Evolutionary conservation across 2,888 invertebrate genomes (phyloP).

Genomic region (Byasa hedistus): DNA sequence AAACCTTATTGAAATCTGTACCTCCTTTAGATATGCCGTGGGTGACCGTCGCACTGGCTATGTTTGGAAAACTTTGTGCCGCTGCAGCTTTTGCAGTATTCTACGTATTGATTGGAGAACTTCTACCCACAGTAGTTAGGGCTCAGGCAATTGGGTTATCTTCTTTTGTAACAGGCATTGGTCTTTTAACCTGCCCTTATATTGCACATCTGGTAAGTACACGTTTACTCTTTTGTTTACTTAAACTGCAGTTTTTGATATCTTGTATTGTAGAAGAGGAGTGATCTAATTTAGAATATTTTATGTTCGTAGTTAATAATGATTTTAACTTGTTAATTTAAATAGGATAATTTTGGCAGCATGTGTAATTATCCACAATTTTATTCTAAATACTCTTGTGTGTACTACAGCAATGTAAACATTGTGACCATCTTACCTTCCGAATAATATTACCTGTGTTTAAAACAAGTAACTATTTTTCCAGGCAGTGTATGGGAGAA

Average conservation of each 20-base stretch:
- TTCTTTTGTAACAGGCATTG: slow-evolving; percentile 82
- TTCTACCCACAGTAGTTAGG: slow-evolving; percentile 83
- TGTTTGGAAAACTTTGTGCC: slow-evolving; percentile 84
- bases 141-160: slow-evolving; percentile 84
- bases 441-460: background rate
- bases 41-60: slow-evolving; percentile 82
- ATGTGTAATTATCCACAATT: too few species aligned
- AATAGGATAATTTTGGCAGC: too few species aligned
- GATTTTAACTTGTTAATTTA: too few species aligned
- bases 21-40: slow-evolving; percentile 75
- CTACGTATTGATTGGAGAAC: slow-evolving; percentile 84
- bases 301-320: too few species aligned
- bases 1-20: too few species aligned
- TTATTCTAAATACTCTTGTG: too few species aligned
- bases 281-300: too few species aligned
- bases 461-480: background rate
- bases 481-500: slow-evolving; percentile 79
- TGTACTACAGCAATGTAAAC: too few species aligned
- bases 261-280: too few species aligned
- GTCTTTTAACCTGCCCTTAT: slow-evolving; percentile 82
- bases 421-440: too few species aligned
- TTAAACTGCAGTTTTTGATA: background rate
- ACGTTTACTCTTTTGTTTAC: background rate
- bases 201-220: slow-evolving; percentile 78
- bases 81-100: slow-evolving; percentile 85